Conservation (phyloP, 1,140 invertebrate genomes). For the Lineus longissimus region DNA sequence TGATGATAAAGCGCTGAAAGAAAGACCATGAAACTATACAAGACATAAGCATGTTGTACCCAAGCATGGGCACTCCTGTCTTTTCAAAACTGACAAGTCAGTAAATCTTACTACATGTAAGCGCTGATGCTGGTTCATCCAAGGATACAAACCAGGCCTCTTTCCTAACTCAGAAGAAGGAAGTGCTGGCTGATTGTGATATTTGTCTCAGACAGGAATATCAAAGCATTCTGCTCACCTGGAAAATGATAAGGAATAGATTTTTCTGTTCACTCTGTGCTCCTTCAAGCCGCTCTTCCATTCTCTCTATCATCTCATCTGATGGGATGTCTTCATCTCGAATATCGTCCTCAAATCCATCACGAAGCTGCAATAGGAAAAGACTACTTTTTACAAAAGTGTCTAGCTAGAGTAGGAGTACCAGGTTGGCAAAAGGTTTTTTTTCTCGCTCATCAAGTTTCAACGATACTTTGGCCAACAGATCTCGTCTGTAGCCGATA, state of each 20-base stretch:
- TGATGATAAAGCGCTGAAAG: constrained; percentile 89
- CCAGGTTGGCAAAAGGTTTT: too few species aligned
- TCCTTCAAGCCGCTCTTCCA: constrained; percentile 91
- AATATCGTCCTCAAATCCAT: constrained; percentile 44
- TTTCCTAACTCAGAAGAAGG: too few species aligned
- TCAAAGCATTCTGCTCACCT: too few species aligned
- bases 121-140: too few species aligned
- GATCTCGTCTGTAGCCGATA: too few species aligned
- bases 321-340: constrained; percentile 52
- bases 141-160: too few species aligned
- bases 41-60: too few species aligned
- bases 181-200: too few species aligned
- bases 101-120: too few species aligned
- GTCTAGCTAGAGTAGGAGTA: neutral
- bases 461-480: too few species aligned
- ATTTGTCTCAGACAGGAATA: too few species aligned
- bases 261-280: constrained; percentile 95
- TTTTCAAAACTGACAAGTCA: neutral
- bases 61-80: neutral
- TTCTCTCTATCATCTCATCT: constrained; percentile 75
- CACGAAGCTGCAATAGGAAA: constrained; percentile 18
- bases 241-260: constrained; percentile 94
- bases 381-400: neutral
- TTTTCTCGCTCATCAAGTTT: too few species aligned
- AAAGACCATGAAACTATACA: constrained; percentile 10